Conservation (phyloP, 2,888 invertebrate species). For the Latheticus oryzae region DNA sequence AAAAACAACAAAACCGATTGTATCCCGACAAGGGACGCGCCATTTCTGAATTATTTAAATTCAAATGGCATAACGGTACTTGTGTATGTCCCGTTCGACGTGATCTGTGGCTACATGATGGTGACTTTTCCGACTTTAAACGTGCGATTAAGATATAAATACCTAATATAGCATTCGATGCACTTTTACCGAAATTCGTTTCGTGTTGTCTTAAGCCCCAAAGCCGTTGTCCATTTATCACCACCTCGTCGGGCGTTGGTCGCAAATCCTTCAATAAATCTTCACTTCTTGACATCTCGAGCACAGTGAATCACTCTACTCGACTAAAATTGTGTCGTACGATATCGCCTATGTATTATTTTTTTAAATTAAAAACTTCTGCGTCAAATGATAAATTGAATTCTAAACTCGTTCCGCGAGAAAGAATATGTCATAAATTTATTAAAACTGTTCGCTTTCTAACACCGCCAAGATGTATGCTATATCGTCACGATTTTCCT, state of each 20-base stretch:
- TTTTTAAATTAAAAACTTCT: slow-evolving; percentile 19
- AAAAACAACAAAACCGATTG: slow-evolving; percentile 12
- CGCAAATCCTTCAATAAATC: too few relatives aligned
- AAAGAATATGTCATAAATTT: slow-evolving; percentile 34
- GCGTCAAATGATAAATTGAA: slow-evolving; percentile 12
- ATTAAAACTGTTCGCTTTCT: slow-evolving; percentile 33
- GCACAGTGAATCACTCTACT: too few relatives aligned
- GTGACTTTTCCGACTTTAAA: slow-evolving; percentile 20
- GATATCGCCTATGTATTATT: neutral
- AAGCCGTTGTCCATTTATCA: too few relatives aligned
- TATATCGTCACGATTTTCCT: slow-evolving; percentile 28
- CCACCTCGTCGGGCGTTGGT: too few relatives aligned
- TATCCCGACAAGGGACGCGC: slow-evolving; percentile 28
- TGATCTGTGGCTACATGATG: slow-evolving; percentile 25
- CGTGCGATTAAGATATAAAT: slow-evolving; percentile 18
- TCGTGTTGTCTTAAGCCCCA: too few relatives aligned
- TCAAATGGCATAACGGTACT: slow-evolving; percentile 37
- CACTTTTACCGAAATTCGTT: too few relatives aligned
- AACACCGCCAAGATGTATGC: slow-evolving; percentile 28
- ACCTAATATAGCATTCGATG: slow-evolving; percentile 1
- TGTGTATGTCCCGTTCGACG: slow-evolving; percentile 33
- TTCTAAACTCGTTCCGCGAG: slow-evolving; percentile 25
- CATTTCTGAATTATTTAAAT: slow-evolving; percentile 34
- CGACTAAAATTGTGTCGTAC: slow-evolving; percentile 4
- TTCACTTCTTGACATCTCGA: too few relatives aligned